Conservation (phyloP, 1,140 invertebrate species). For the Brachionus rotundiformis region DNA sequence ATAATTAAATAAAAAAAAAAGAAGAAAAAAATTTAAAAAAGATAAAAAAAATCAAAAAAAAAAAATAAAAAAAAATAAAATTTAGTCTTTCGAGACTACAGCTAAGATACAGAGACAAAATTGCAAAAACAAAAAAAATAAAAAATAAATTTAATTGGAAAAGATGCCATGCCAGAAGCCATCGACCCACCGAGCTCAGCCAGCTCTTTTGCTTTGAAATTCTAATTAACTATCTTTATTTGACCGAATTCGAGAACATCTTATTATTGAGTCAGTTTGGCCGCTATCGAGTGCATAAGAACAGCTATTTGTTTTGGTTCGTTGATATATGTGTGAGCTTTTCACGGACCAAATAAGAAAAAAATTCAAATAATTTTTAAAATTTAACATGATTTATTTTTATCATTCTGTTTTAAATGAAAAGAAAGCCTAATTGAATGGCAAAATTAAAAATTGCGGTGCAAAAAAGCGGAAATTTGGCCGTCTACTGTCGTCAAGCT, state of each 20-base stretch:
- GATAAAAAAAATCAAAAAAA: background rate
- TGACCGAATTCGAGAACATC: background rate
- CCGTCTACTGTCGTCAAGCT: background rate
- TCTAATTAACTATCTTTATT: background rate
- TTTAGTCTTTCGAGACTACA: background rate
- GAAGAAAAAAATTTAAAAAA: background rate
- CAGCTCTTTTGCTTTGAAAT: background rate
- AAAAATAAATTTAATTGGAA: constrained; percentile 7
- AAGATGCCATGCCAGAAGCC: background rate
- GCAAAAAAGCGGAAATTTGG: background rate
- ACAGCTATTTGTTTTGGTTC: background rate
- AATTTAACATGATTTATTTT: background rate
- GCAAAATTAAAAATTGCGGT: background rate
- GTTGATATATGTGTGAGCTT: background rate
- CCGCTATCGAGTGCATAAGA: background rate
- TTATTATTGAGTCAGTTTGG: background rate
- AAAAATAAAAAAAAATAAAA: background rate
- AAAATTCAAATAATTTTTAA: constrained; percentile 2
- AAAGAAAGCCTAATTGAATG: background rate
- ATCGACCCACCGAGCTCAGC: background rate
- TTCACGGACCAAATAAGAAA: background rate
- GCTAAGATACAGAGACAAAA: background rate
- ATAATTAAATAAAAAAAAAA: constrained; percentile 16
- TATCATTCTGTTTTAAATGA: constrained; percentile 2
- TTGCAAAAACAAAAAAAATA: too few relatives aligned